A percentile compares a stretch with the other conserved stretches of the same genome.
Evolutionary conservation across 2,888 invertebrate species (phyloP).

Genomic region (Meiosimyza decipiens): DNA sequence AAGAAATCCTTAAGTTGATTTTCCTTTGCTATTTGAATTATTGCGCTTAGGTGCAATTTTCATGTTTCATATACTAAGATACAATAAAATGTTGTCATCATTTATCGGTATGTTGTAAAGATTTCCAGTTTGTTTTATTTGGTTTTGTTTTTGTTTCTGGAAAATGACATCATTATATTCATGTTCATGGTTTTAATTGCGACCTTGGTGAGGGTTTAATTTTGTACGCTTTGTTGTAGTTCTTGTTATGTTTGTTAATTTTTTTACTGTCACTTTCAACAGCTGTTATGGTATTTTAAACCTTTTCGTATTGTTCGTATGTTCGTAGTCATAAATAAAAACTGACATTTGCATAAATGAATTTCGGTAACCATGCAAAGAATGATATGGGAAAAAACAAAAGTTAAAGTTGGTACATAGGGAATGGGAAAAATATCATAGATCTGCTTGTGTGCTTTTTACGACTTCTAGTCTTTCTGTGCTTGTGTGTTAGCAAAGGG

Average conservation of each 20-base stretch:
- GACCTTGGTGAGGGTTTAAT: background rate
- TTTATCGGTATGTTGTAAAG: background rate
- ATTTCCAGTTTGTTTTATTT: background rate
- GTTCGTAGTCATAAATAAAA: conserved; percentile 9
- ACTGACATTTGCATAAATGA: conserved; percentile 21
- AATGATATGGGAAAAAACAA: background rate
- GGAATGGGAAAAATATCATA: background rate
- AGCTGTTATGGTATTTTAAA: background rate
- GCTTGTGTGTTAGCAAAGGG: background rate
- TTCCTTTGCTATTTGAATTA: too few relatives aligned
- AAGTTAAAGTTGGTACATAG: background rate
- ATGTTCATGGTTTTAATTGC: background rate
- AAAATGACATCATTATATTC: background rate
- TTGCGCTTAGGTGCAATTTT: background rate
- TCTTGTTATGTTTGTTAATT: background rate
- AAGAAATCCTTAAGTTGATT: too few relatives aligned
- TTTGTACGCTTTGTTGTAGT: background rate
- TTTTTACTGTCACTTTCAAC: background rate
- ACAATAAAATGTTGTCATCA: conserved; percentile 5
- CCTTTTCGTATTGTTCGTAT: background rate
- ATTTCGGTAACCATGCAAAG: conserved; percentile 4
- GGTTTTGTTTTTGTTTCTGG: background rate
- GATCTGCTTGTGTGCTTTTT: background rate
- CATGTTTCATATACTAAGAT: background rate
- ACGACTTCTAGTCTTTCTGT: too few relatives aligned